phyloP scores from a whole-genome alignment of 2,113 vertebrate genomes.

The Serinus canaria region DNA sequence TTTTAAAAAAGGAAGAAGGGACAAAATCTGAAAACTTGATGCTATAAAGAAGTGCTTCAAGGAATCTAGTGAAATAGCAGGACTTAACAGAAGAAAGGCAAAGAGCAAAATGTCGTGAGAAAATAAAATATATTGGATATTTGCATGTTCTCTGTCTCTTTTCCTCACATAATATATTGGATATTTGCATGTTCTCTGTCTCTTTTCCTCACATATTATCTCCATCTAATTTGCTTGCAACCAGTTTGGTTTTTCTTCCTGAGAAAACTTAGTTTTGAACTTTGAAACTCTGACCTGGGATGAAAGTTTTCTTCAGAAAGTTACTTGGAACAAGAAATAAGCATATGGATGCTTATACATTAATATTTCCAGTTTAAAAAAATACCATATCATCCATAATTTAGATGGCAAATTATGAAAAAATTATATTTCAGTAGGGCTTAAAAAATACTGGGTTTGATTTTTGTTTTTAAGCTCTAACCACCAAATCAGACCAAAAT shows the following conservation, averaged over 20 bases:
- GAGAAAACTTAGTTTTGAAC: not conserved
- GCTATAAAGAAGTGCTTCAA: not conserved
- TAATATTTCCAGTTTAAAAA: not conserved
- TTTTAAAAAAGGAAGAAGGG: not conserved
- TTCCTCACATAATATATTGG: not conserved
- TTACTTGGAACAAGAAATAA: not conserved
- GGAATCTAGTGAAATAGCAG: not conserved
- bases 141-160: not conserved
- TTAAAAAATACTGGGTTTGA: not conserved
- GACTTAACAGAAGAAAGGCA: not conserved
- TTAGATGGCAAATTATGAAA: not conserved
- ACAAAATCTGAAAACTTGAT: not conserved
- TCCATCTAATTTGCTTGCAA: not conserved
- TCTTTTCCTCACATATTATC: not conserved
- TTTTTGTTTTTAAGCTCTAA: not conserved
- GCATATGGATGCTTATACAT: not conserved
- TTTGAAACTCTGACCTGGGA: not conserved
- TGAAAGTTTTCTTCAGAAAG: not conserved
- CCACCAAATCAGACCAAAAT: not conserved
- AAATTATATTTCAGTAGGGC: not conserved
- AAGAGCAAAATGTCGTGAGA: not conserved
- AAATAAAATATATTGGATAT: not conserved
- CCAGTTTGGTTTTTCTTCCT: not conserved
- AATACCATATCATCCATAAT: not conserved
- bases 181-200: not conserved